Base-by-base conservation (phyloP, 2,888 invertebrate genomes). In the Alloplasta piceator region DNA sequence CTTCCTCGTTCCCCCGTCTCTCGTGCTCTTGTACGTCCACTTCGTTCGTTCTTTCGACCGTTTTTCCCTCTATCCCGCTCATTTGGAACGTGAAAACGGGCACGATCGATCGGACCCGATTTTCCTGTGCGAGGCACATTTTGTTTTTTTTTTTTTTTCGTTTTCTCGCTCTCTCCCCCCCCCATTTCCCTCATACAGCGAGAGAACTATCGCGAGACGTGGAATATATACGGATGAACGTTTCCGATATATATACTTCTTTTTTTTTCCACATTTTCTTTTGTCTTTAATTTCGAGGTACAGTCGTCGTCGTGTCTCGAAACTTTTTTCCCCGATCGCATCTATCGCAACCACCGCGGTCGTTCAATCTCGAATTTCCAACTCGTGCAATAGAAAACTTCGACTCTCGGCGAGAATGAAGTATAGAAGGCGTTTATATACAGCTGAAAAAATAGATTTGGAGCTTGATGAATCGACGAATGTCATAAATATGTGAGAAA, bases 81-180 rank as follows among this genome's bases (percentile, higher is more conserved):
- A 82, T 83, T 84, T 83, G 78, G 83, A 80, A 83, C 85, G 83
- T 82, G 83, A 83, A 82, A 78, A 79, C 81, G 68, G 67, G 64
- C 74, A 78, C 82, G 84, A 85, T 85, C 85, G 85, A 85, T 85
- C 82, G 83, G 70, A 71, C 76, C 46, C 74, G 82, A 83, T 82
- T 82, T 83, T 78, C 70, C 72, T 71, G 66, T 71, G 63, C 73
- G 50, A 63, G 43, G 50, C 64, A 58, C 73, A 61, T 52, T 67
- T 72, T 58, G 66, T 55, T 63, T 60, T 50, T 48, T 46, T 12
- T n/a, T 10, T 48, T 60, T 41, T 39, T 48, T 60, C 46, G 12
- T 68, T 43, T 55, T 43, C 14, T 76, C 39, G 60, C 46, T 12
- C 36, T 58, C 73, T 74, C 58, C 74, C 56, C 48, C 68, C 67